These are phyloP conservation scores for Diaprepes abbreviatus DNA, from an alignment of 2,888 invertebrate species.

Conservation along the genomic window DNA sequence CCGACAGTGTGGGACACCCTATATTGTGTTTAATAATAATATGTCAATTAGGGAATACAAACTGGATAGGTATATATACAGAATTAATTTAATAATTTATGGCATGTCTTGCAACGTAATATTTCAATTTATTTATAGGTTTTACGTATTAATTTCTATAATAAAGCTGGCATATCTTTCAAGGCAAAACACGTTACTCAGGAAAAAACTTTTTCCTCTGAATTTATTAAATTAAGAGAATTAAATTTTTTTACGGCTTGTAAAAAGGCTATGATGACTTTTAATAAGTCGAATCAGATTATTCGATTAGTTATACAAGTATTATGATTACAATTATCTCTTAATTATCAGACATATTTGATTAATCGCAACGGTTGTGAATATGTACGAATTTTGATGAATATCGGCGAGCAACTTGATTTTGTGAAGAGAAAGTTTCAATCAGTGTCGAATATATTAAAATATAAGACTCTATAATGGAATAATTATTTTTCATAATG, in stretches of 20 bases:
- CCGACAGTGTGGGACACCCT: constrained; percentile 29
- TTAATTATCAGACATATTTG: too few relatives aligned
- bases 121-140: constrained; percentile 36
- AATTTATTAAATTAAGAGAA: constrained; percentile 7
- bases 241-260: neutral
- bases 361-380: too few relatives aligned
- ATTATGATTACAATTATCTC: too few relatives aligned
- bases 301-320: too few relatives aligned
- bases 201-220: neutral
- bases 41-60: constrained; percentile 40
- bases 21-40: constrained; percentile 39
- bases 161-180: constrained; percentile 6
- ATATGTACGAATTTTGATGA: too few relatives aligned
- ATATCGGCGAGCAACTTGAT: too few relatives aligned
- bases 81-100: constrained; percentile 36
- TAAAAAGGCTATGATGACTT: neutral
- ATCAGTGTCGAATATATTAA: too few relatives aligned
- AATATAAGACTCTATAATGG: too few relatives aligned
- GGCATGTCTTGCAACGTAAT: constrained; percentile 28
- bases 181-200: constrained; percentile 8
- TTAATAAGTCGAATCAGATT: too few relatives aligned
- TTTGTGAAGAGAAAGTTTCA: too few relatives aligned
- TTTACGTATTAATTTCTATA: constrained; percentile 15
- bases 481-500: too few relatives aligned
- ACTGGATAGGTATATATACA: constrained; percentile 18